Base-by-base conservation (phyloP, 2,888 invertebrate genomes). In the Periphyllus acericola region DNA sequence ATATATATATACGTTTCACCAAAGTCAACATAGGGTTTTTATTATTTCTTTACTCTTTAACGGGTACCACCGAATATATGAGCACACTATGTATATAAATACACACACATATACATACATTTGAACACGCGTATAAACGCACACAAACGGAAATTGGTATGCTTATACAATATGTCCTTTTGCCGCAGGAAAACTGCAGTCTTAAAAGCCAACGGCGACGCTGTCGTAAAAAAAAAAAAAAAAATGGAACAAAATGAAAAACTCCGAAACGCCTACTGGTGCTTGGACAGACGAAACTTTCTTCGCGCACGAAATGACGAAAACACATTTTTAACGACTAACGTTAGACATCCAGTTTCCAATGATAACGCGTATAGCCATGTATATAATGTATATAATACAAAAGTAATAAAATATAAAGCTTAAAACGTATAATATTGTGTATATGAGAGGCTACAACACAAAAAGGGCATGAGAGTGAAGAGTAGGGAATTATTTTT, bases 291-390 rank as follows among this genome's bases (percentile, higher is more conserved):
- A 32, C 76, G 29, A 52, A 19, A 21, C 25, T 74, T 74, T 74
- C 25, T 36, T 29, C 29, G 11, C 11, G 9, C 11, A n/a, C 76
- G 52, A 40, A 36, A 40, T 32, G 0, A 68, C 79, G 55, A 46
- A 46, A 46, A 78, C 85, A 34, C 78, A n/a, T 79, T 86, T 86
- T 86, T 86, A 85, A 79, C 79, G 71, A 86, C 85, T 68, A 32
- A 71, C 78, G 29, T 52, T 71, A 68, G 75, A 66, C 55, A 68
- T 86, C 71, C 85, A 79, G 85, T 85, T 46, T 85, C 78, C 52
- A 71, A 68, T 71, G 85, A 79, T 71, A 79, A 78, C 85, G 84
- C 46, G 60, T 55, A 55, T 9, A 46, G 14, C 14, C 11, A 46
- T 46, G 46, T 60, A 60, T 25, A 60, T 11, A 52, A 5, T 29